phyloP scores from a whole-genome alignment of 2,888 invertebrate genomes.

The Mythimna albipuncta region DNA sequence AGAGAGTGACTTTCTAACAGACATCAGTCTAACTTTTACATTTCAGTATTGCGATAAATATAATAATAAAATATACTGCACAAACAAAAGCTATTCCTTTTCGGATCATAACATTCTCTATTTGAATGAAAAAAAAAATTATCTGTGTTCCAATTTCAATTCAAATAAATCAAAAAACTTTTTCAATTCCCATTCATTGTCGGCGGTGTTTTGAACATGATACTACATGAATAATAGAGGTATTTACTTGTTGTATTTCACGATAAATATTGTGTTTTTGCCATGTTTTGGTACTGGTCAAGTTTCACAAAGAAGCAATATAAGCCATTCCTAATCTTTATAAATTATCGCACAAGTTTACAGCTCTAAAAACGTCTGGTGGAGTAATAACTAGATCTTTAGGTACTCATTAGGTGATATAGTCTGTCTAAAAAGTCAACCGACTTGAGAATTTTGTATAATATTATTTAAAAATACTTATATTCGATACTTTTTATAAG shows the following conservation, averaged over 20 bases:
- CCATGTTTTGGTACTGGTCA: background rate
- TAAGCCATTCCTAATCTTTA: conserved; percentile 34
- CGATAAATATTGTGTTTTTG: background rate
- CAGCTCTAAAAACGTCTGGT: conserved; percentile 13
- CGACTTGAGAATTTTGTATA: too few species aligned
- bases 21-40: too few species aligned
- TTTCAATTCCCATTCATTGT: background rate
- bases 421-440: too few species aligned
- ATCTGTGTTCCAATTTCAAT: conserved; percentile 12
- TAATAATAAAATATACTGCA: background rate
- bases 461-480: too few species aligned
- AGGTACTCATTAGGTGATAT: too few species aligned
- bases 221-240: background rate
- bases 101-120: background rate
- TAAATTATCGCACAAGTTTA: conserved; percentile 29
- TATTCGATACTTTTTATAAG: too few species aligned
- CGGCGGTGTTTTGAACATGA: background rate
- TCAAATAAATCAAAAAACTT: background rate
- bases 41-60: conserved; percentile 9
- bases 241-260: background rate
- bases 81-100: conserved; percentile 10
- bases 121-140: background rate
- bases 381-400: conserved; percentile 8
- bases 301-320: conserved; percentile 12
- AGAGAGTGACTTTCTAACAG: background rate